Conservation (phyloP, 2,113 vertebrate species). For the Pluvialis apricaria region DNA sequence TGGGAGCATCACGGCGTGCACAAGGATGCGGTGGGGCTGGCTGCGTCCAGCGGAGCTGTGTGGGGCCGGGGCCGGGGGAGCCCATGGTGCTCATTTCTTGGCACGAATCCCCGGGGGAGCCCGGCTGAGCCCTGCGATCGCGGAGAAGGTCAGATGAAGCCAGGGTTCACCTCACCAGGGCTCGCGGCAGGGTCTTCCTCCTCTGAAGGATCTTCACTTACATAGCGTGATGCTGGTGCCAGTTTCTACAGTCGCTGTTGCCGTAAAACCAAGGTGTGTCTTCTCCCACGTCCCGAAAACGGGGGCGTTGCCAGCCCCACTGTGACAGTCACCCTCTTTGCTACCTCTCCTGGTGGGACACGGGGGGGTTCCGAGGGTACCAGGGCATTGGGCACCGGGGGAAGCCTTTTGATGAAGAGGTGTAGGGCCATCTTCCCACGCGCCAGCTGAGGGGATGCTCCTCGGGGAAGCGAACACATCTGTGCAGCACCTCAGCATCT, state of each 20-base stretch:
- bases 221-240: background rate
- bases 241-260: too few species aligned
- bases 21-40: too few species aligned
- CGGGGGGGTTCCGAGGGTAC: background rate
- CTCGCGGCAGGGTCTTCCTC: background rate
- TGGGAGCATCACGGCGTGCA: too few species aligned
- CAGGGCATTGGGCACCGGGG: background rate
- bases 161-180: background rate
- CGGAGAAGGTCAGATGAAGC: background rate
- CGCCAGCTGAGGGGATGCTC: background rate
- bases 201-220: background rate
- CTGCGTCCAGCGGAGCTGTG: background rate
- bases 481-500: background rate
- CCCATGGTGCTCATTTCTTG: background rate
- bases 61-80: background rate
- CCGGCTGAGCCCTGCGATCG: fast-evolving
- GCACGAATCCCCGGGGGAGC: background rate
- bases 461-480: background rate
- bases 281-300: fast-evolving
- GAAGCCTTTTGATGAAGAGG: background rate
- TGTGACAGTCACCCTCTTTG: background rate
- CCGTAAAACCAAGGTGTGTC: background rate
- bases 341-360: background rate
- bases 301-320: background rate
- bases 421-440: background rate